Evolutionary conservation across 2,113 vertebrate species (phyloP).

Genomic region (Salvelinus alpinus): DNA sequence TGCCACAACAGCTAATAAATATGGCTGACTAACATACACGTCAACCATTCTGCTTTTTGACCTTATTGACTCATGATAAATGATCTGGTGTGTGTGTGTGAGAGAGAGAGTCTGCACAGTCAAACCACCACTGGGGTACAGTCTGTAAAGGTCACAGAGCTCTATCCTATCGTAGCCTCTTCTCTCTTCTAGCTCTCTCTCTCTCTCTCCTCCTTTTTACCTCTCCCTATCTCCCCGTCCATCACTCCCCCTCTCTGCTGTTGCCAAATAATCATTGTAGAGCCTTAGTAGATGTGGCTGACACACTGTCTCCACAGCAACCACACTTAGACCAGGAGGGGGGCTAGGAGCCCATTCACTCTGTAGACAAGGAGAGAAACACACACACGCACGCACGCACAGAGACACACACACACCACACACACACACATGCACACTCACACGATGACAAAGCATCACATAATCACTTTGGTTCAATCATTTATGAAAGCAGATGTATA

Average conservation of each 20-base stretch:
- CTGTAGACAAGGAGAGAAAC: conserved; percentile 53
- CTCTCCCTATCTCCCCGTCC: too few species aligned
- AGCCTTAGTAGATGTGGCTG: conserved; percentile 58
- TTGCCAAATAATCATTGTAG: conserved; percentile 72
- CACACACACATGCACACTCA: conserved; percentile 16
- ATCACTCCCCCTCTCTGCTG: conserved; percentile 4
- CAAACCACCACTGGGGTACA: not conserved
- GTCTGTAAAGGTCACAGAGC: not conserved
- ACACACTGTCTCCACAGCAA: conserved; percentile 74
- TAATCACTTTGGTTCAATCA: conserved; percentile 59
- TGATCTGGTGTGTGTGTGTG: conserved; percentile 25
- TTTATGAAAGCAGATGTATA: conserved; percentile 65
- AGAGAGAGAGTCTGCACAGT: not conserved
- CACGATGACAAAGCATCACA: conserved; percentile 55
- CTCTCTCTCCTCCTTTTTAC: not conserved
- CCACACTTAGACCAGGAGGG: conserved; percentile 63
- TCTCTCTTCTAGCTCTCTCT: not conserved
- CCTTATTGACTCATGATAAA: conserved; percentile 40
- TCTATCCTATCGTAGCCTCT: not conserved
- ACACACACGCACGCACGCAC: conserved; percentile 31
- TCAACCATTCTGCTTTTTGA: conserved; percentile 51
- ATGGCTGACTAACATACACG: conserved; percentile 57
- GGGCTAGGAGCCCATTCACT: conserved; percentile 60
- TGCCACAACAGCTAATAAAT: conserved; percentile 66
- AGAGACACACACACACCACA: conserved; percentile 22